These are phyloP conservation scores for Monoplex corrugatus DNA, from an alignment of 2,888 invertebrate genomes.

Conservation along the genomic window DNA sequence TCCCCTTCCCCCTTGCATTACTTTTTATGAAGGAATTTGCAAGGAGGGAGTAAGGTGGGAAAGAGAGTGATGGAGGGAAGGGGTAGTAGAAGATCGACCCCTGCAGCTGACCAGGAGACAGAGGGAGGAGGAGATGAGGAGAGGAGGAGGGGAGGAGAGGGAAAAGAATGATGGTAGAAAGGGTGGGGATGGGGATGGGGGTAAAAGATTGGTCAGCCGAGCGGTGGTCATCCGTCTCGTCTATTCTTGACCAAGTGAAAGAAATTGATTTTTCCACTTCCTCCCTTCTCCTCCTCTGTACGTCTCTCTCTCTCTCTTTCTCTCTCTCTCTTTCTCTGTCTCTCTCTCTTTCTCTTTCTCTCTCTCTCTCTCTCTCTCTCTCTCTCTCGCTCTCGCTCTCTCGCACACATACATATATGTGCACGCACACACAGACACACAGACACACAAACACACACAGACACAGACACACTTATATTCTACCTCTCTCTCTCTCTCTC, in stretches of 20 bases:
- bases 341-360: not conserved
- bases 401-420: not conserved
- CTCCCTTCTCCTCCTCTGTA: no score
- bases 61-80: not conserved
- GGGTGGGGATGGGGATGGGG: not conserved
- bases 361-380: not conserved
- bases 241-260: conserved; percentile 8
- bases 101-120: no score
- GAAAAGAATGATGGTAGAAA: not conserved
- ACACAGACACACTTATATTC: no score
- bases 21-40: not conserved
- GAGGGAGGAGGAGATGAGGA: conserved; percentile 12
- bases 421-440: not conserved
- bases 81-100: not conserved
- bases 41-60: not conserved
- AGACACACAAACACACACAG: not conserved
- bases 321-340: not conserved
- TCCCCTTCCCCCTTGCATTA: not conserved
- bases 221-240: not conserved
- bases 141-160: not conserved
- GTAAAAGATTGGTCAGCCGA: not conserved
- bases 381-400: not conserved
- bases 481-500: no score
- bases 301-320: not conserved
- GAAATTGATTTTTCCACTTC: conserved; percentile 25